Evolutionary conservation across 2,797 vertebrate species (phyloP).

Genomic region (Hippopotamyrus pictus): DNA sequence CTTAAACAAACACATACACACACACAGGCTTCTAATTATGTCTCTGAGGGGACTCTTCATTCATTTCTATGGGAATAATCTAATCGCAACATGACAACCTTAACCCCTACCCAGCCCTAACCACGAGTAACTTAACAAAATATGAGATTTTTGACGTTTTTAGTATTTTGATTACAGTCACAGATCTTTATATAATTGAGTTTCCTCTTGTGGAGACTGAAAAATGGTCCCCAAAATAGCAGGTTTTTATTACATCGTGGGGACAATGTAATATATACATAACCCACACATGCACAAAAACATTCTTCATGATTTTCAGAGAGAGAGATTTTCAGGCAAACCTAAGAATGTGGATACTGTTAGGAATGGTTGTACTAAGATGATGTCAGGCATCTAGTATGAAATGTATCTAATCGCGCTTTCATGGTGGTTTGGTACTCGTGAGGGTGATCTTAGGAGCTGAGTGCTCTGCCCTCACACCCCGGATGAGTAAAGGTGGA

Average conservation of each 20-base stretch:
- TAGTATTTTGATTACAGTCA: not conserved
- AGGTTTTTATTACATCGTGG: not conserved
- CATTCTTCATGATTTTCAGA: not conserved
- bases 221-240: not conserved
- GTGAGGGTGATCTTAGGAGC: slow-evolving; percentile 42
- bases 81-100: not conserved
- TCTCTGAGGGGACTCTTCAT: not conserved
- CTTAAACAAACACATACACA: not conserved
- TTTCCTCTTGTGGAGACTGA: not conserved
- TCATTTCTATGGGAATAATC: not conserved
- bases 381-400: slow-evolving; percentile 52
- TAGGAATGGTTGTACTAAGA: slow-evolving; percentile 49
- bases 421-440: slow-evolving; percentile 56
- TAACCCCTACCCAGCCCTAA: not conserved
- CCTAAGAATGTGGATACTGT: not conserved
- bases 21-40: not conserved
- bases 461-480: slow-evolving; percentile 30
- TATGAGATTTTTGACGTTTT: not conserved
- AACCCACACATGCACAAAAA: not conserved
- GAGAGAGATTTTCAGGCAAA: not conserved
- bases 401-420: slow-evolving; percentile 48
- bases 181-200: not conserved
- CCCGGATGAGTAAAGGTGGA: slow-evolving; percentile 26
- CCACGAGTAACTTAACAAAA: not conserved
- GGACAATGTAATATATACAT: not conserved